phyloP scores from a whole-genome alignment of 2,113 vertebrate genomes.

The Pitta sordida region DNA sequence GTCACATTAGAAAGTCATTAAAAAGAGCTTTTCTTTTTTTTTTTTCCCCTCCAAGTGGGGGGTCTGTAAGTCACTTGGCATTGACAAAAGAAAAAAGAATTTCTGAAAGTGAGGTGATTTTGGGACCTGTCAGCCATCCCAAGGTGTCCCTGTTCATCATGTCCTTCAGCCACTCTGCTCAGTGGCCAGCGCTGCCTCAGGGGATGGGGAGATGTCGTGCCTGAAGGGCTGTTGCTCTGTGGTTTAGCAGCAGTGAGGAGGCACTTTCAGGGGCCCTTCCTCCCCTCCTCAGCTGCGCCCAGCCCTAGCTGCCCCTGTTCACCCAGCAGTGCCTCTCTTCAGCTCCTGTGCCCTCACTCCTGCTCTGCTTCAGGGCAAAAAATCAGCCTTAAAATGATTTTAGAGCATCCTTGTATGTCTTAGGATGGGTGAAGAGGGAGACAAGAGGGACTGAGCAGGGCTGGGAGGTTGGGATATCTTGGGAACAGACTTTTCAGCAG shows the following conservation, averaged over 20 bases:
- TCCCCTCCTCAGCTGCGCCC: not conserved
- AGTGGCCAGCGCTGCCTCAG: accelerated
- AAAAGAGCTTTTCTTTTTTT: not conserved
- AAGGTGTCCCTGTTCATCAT: not conserved
- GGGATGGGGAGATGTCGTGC: not conserved
- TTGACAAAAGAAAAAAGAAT: not conserved
- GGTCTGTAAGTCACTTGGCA: not conserved
- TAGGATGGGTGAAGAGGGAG: not conserved
- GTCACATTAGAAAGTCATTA: not conserved
- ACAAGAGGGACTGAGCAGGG: not conserved
- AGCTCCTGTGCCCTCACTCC: not conserved
- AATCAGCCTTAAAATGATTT: not conserved
- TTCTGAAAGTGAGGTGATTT: not conserved
- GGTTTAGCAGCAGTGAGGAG: not conserved
- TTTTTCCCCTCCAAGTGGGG: not conserved
- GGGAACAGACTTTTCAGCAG: not conserved
- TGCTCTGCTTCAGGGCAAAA: not conserved
- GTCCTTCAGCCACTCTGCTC: not conserved
- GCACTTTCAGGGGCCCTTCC: not conserved
- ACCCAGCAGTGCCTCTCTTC: not conserved
- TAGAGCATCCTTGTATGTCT: not conserved
- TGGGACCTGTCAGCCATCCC: not conserved
- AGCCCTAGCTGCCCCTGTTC: not conserved
- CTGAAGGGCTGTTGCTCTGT: not conserved
- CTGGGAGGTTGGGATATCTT: not conserved